A percentile compares a stretch with the other conserved stretches of the same genome.
Evolutionary conservation across 2,888 invertebrate genomes (phyloP).

Genomic region (Elysia crispata): DNA sequence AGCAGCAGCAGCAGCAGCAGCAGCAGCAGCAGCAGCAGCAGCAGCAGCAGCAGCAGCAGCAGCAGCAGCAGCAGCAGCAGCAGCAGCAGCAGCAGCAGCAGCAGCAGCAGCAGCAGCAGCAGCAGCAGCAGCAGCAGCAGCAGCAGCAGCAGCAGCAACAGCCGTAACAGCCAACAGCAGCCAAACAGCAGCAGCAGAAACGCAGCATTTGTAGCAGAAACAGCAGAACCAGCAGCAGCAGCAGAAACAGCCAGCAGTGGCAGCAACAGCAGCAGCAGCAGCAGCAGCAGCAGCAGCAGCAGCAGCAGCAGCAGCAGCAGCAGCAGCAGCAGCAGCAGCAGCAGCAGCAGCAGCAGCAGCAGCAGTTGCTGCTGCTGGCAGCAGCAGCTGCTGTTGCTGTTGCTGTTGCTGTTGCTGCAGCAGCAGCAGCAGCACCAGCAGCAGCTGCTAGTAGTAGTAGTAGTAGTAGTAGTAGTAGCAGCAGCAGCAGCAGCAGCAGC

Average conservation of each 20-base stretch:
- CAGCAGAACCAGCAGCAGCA: no score
- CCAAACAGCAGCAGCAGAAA: no score
- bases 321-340: no score
- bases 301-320: no score
- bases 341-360: no score
- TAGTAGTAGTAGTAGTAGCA: constrained; percentile 28
- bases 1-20: not conserved
- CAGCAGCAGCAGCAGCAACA: constrained; percentile 4
- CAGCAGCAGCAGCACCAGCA: not conserved
- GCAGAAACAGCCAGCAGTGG: no score
- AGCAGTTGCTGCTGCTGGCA: no score
- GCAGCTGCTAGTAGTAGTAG: constrained; percentile 22
- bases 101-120: constrained; percentile 1
- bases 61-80: constrained; percentile 1
- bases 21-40: not conserved
- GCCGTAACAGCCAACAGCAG: not conserved
- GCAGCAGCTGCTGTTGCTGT: no score
- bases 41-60: constrained; percentile 2
- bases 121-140: not conserved
- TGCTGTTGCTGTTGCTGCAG: not conserved
- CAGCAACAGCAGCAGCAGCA: no score
- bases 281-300: no score
- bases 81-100: constrained; percentile 12
- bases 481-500: constrained; percentile 23
- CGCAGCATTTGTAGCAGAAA: no score